These are phyloP conservation scores for Tholera decimalis DNA, from an alignment of 2,888 invertebrate species.

Conservation along the genomic window DNA sequence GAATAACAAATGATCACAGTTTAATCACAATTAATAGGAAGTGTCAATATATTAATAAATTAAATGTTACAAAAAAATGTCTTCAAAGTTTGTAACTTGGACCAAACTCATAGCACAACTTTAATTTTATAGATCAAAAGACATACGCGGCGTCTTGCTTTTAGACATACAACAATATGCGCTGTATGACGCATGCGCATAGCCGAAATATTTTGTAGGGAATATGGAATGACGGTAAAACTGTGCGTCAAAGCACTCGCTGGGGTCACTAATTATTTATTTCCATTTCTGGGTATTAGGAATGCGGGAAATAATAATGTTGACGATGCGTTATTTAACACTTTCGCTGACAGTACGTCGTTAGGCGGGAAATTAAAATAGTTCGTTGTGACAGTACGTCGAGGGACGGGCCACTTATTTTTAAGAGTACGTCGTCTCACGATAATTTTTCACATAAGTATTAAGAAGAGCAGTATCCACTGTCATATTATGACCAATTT, in stretches of 20 bases:
- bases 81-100: constrained; percentile 37
- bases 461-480: too few relatives aligned
- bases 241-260: neutral
- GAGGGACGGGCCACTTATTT: too few relatives aligned
- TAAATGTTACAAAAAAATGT: neutral
- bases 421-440: too few relatives aligned
- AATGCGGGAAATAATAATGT: neutral
- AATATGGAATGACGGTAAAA: constrained; percentile 32
- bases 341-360: too few relatives aligned
- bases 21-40: too few relatives aligned
- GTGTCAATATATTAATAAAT: too few relatives aligned
- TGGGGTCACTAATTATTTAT: constrained; percentile 12
- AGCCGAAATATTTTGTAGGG: constrained; percentile 14
- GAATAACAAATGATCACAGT: too few relatives aligned
- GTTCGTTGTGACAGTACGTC: too few relatives aligned
- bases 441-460: too few relatives aligned
- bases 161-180: constrained; percentile 54
- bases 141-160: constrained; percentile 64
- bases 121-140: constrained; percentile 79
- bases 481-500: too few relatives aligned
- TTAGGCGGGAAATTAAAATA: too few relatives aligned
- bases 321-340: neutral
- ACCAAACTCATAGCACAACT: constrained; percentile 64
- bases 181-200: constrained; percentile 49
- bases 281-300: neutral